A percentile compares a stretch with the other conserved stretches of the same genome.
Evolutionary conservation across 53 echinoderm and acorn worm genomes (phyloP).

Genomic region (Actinopyga echinites): DNA sequence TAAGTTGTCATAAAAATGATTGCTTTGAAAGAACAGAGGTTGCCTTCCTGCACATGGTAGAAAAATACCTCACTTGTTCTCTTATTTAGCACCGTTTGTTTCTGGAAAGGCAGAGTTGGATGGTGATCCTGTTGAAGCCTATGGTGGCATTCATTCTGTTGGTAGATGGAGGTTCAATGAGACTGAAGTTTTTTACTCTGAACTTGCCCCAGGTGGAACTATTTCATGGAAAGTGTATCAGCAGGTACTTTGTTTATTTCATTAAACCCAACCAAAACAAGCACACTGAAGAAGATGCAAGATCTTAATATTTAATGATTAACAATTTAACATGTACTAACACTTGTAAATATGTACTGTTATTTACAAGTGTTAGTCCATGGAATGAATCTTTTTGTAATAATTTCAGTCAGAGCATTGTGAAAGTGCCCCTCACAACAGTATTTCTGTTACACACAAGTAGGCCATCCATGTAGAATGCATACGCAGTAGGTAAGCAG

Average conservation of each 20-base stretch:
- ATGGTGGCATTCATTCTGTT: constrained; percentile 70
- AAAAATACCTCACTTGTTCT: background rate
- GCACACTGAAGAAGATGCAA: too few species aligned
- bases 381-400: too few species aligned
- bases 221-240: constrained; percentile 71
- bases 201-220: constrained; percentile 69
- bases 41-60: background rate
- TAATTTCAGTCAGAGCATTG: too few species aligned
- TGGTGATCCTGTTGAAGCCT: constrained; percentile 80
- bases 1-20: background rate
- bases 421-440: too few species aligned
- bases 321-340: too few species aligned
- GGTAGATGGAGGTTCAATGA: constrained; percentile 65
- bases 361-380: too few species aligned
- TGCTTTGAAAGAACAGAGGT: background rate
- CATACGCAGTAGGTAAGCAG: too few species aligned
- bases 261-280: background rate
- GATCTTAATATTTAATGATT: too few species aligned
- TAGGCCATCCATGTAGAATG: too few species aligned
- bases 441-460: too few species aligned
- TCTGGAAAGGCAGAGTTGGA: constrained; percentile 90
- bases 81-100: constrained; percentile 78
- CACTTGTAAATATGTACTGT: too few species aligned
- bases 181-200: constrained; percentile 72
- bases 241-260: constrained; percentile 58